A percentile compares a stretch with the other conserved stretches of the same genome.
These are phyloP conservation scores for Pipistrellus nathusii DNA, from an alignment of 2,797 vertebrate species.

Conservation along the genomic window DNA sequence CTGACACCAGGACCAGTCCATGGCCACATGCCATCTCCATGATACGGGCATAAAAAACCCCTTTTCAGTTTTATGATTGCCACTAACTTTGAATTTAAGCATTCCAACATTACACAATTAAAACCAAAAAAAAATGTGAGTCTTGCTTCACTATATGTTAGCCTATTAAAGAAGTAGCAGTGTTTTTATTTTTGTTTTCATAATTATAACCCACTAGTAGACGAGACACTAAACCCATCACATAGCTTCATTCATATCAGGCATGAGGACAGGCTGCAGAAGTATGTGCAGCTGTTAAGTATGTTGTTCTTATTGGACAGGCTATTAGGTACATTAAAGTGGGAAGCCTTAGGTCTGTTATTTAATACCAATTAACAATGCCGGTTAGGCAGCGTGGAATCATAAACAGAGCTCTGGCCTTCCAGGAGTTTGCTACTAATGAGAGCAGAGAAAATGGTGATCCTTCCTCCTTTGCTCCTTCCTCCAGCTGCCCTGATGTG, in stretches of 20 bases:
- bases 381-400: background rate
- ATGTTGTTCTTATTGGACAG: background rate
- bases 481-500: background rate
- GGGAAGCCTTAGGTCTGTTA: background rate
- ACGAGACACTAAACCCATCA: background rate
- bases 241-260: background rate
- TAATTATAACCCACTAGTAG: background rate
- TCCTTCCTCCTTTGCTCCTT: background rate
- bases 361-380: background rate
- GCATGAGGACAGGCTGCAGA: background rate
- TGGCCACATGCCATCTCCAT: background rate
- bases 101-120: background rate
- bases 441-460: background rate
- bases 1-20: background rate
- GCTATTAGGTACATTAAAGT: background rate
- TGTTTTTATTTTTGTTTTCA: background rate
- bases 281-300: background rate
- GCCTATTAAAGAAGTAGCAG: background rate
- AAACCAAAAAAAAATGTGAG: slow-evolving; percentile 10
- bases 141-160: background rate
- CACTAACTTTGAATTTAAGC: background rate
- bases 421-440: background rate
- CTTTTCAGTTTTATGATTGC: slow-evolving; percentile 18
- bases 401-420: background rate
- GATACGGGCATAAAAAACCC: background rate